phyloP scores from a whole-genome alignment of 2,888 invertebrate genomes.

The Atrina japonica region DNA sequence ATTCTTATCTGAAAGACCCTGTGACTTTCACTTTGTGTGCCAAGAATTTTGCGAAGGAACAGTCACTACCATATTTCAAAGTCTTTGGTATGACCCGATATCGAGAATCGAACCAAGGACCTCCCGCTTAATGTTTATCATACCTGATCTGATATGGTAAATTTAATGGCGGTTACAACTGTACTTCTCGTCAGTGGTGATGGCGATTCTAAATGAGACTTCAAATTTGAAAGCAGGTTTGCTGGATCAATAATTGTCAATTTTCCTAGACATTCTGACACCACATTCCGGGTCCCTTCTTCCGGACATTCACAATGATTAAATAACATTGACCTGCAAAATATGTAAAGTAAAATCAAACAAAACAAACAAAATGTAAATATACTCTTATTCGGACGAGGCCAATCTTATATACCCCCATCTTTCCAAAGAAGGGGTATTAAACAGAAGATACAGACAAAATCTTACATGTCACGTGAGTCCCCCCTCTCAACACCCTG shows the following conservation, averaged over 20 bases:
- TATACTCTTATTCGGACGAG: slow-evolving; percentile 1
- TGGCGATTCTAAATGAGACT: slow-evolving; percentile 70
- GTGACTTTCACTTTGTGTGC: no score
- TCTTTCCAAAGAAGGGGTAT: no score
- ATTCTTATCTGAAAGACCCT: no score
- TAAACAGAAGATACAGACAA: no score
- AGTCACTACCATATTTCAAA: no score
- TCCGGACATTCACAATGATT: slow-evolving; percentile 97
- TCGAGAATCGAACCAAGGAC: no score
- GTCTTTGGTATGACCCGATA: not conserved
- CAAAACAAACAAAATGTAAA: not conserved
- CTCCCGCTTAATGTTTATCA: no score
- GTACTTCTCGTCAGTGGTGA: slow-evolving; percentile 90
- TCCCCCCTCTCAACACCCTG: no score
- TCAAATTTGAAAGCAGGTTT: slow-evolving; percentile 91
- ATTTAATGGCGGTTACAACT: slow-evolving; percentile 98
- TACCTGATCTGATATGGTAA: slow-evolving; percentile 98
- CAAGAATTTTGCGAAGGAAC: no score
- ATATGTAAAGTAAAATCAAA: not conserved
- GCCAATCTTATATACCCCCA: no score
- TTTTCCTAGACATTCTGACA: slow-evolving; percentile 98
- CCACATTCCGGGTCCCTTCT: slow-evolving; percentile 99
- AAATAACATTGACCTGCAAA: slow-evolving; percentile 87
- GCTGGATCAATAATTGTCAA: slow-evolving; percentile 96
- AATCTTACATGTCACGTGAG: no score